These are phyloP conservation scores for Apamea anceps DNA, from an alignment of 2,888 invertebrate species.

Conservation along the genomic window DNA sequence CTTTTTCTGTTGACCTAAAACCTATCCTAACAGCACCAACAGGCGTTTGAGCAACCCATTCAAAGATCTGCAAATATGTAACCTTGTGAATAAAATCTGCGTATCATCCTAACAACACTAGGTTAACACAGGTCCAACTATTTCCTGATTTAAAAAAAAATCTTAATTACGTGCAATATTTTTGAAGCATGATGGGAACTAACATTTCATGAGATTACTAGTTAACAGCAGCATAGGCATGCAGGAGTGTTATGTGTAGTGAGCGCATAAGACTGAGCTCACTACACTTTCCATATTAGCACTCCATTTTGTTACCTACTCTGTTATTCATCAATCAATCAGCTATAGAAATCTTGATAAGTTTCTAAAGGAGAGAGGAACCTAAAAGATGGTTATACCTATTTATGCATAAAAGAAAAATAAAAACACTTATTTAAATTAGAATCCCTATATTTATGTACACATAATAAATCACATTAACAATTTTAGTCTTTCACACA, in stretches of 20 bases:
- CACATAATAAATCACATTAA: conserved; percentile 20
- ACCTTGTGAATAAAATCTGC: neutral
- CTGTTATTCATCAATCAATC: neutral
- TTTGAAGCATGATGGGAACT: neutral
- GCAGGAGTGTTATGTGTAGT: too few species aligned
- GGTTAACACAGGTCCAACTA: neutral
- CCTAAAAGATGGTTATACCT: too few species aligned
- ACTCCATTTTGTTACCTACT: conserved; percentile 1
- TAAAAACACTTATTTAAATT: conserved; percentile 9
- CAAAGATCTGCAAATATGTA: neutral
- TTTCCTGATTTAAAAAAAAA: neutral
- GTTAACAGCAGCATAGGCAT: too few species aligned
- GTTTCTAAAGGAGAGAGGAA: neutral
- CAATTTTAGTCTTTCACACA: neutral
- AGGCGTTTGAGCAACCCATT: neutral
- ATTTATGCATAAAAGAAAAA: neutral
- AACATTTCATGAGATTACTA: too few species aligned
- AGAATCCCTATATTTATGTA: conserved; percentile 56
- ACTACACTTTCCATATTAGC: neutral
- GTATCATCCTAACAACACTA: neutral
- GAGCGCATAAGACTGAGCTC: too few species aligned
- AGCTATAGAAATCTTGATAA: neutral
- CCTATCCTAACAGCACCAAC: neutral
- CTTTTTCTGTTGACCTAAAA: neutral
- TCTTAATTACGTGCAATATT: neutral